Evolutionary conservation across 2,888 invertebrate species (phyloP), one percentile per base, ranked within the genome.

Genomic region (Cylindroiulus punctatus): DNA sequence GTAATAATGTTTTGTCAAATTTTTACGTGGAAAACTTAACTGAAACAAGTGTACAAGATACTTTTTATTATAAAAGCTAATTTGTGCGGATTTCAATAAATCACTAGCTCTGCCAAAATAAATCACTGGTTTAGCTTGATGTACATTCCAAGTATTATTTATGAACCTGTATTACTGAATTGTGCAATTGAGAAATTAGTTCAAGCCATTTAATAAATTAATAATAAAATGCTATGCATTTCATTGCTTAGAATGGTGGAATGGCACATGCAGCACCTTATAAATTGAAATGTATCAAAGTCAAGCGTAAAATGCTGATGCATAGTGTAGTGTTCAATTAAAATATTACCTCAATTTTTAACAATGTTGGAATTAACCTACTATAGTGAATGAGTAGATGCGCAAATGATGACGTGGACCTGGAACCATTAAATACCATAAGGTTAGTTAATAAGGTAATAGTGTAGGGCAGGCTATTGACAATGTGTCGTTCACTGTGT

Each of bases 211-310:
- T 47, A 10, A 17, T 47, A 47, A 47, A 12, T 47, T 22, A 65
- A 57, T 57, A 3, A 57, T n/a, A 1, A 57, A 57, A 57, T 57
- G 57, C n/a, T 3, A 1, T 26, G 65, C 22, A 26, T 65, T 65
- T 22, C 65, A 26, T 26, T 65, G 65, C 22, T 10, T 65, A 22
- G 65, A 26, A 65, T 65, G 65, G 10, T 4, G 26, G 12, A 65
- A 26, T 26, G 65, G 22, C 26, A 26, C 22, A 22, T 22, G 26
- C 22, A 22, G 22, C 12, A 1, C 22, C 26, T 7, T 65, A 65
- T 26, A 65, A 65, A 22, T 65, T 65, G 22, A 65, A 65, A 65
- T 65, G 65, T 65, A 65, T 65, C 65, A 65, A 65, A 65, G 65
- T 65, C 26, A 65, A 22, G 22, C 12, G 65, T 65, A 65, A 65